These are phyloP conservation scores for Eretmochelys imbricata DNA, from an alignment of 2,113 vertebrate species.

Conservation along the genomic window DNA sequence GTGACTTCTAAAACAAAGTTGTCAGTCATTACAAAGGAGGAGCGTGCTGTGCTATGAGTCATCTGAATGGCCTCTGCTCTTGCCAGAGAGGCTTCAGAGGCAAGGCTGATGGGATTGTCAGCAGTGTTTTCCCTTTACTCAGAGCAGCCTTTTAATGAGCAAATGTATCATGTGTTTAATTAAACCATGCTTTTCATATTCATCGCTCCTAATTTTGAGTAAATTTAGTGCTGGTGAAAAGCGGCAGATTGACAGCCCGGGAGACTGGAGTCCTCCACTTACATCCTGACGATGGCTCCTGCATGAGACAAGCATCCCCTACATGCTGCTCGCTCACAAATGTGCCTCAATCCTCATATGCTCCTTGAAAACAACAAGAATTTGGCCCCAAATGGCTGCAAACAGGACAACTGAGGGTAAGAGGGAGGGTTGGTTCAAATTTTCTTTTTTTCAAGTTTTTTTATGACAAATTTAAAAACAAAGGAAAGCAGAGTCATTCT, in stretches of 20 bases:
- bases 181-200: not conserved
- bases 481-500: not conserved
- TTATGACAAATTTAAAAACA: not conserved
- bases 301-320: not conserved
- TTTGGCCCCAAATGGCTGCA: not conserved
- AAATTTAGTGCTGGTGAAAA: not conserved
- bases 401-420: not conserved
- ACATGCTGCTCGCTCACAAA: accelerated
- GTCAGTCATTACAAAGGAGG: accelerated
- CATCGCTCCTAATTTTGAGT: not conserved
- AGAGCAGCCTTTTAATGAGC: constrained; percentile 10
- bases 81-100: not conserved
- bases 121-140: not conserved
- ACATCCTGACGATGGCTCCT: not conserved
- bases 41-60: not conserved
- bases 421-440: not conserved
- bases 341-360: not conserved
- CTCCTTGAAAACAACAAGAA: not conserved
- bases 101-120: constrained; percentile 20
- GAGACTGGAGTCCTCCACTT: not conserved
- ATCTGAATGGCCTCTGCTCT: not conserved
- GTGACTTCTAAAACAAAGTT: accelerated
- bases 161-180: not conserved
- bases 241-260: accelerated
- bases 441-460: not conserved